These are phyloP conservation scores for Nothobranchius furzeri DNA, from an alignment of 2,113 vertebrate species.

Conservation along the genomic window DNA sequence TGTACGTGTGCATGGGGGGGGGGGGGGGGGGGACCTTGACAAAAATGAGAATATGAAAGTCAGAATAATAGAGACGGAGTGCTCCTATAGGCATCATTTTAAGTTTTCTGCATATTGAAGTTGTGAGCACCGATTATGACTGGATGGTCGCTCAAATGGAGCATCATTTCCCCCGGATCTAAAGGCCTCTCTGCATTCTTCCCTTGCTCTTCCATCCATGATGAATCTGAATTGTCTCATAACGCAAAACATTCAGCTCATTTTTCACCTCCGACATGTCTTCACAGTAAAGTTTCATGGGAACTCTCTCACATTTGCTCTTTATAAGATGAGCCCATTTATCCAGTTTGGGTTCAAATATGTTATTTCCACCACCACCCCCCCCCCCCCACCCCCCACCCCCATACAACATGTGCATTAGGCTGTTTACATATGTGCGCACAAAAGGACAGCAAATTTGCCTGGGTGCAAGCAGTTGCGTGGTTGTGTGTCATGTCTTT, in stretches of 20 bases:
- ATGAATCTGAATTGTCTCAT: slow-evolving; percentile 60
- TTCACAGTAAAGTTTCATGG: slow-evolving; percentile 50
- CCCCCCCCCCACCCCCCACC: too few relatives aligned
- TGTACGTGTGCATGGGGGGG: slow-evolving; percentile 8
- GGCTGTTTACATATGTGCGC: slow-evolving; percentile 15
- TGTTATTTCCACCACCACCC: too few relatives aligned
- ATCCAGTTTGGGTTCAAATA: slow-evolving; percentile 56
- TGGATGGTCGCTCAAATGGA: slow-evolving; percentile 47
- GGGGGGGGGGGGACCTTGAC: neutral
- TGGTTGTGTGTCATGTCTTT: slow-evolving; percentile 61
- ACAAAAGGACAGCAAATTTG: slow-evolving; percentile 34
- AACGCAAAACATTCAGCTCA: slow-evolving; percentile 47
- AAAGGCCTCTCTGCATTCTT: slow-evolving; percentile 21
- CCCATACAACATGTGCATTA: slow-evolving; percentile 31
- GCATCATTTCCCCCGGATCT: slow-evolving; percentile 42
- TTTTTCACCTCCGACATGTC: slow-evolving; percentile 47
- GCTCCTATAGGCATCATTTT: slow-evolving; percentile 33
- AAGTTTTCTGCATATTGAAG: slow-evolving; percentile 33
- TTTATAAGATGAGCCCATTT: slow-evolving; percentile 56
- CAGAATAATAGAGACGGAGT: slow-evolving; percentile 21
- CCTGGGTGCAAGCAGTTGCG: slow-evolving; percentile 30
- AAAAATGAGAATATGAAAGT: slow-evolving; percentile 23
- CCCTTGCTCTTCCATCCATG: slow-evolving; percentile 41
- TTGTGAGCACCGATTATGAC: slow-evolving; percentile 44
- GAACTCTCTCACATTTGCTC: slow-evolving; percentile 46